Percentiles rank a stretch among this genome's conserved stretches.
Conservation (phyloP, 2,113 vertebrate species). For the Gymnobelideus leadbeateri region DNA sequence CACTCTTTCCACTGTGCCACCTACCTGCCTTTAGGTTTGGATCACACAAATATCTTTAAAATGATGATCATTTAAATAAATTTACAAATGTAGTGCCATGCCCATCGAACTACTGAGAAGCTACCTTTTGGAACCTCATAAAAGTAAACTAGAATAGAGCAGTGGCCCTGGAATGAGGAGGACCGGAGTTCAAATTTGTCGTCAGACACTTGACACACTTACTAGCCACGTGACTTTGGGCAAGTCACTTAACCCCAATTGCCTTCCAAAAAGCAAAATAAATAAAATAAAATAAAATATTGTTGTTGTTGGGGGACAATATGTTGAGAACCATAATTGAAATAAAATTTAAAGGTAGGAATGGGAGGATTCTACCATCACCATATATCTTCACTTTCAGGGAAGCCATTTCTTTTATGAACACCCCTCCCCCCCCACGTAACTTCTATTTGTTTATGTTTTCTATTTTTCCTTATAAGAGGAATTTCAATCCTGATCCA, state of each 20-base stretch:
- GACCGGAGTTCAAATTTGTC: no score
- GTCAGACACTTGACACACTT: no score
- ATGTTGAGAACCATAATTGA: neutral
- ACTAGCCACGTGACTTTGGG: no score
- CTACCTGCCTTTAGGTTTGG: neutral
- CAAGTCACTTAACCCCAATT: no score
- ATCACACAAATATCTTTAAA: neutral
- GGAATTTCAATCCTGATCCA: neutral
- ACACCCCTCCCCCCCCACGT: no score
- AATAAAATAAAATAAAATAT: neutral
- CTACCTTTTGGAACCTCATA: neutral
- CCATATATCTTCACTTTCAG: neutral
- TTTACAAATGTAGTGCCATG: neutral
- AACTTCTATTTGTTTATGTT: neutral
- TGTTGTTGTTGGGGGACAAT: neutral
- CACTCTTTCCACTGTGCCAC: neutral
- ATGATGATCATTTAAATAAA: neutral
- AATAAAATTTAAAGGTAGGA: neutral
- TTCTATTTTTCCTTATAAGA: neutral
- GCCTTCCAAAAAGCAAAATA: no score
- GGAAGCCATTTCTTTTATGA: neutral
- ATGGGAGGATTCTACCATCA: neutral
- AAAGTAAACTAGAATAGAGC: no score
- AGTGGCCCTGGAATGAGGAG: no score
- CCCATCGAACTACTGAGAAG: neutral